These are phyloP conservation scores for Sebastes vulpes DNA, from an alignment of 2,797 vertebrate genomes.

Conservation along the genomic window DNA sequence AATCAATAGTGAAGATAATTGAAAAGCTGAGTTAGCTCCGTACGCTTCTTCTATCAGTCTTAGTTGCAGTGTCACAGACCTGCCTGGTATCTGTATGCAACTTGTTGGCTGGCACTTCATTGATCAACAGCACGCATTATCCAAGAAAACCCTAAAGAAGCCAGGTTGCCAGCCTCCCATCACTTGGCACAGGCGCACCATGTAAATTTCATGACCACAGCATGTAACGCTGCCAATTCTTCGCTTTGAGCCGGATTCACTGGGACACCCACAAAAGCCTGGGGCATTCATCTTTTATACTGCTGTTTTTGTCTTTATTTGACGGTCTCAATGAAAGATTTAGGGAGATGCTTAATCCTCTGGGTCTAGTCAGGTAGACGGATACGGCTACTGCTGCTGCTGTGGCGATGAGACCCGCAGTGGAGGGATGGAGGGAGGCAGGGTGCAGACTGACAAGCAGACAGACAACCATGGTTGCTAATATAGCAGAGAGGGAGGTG, in stretches of 20 bases:
- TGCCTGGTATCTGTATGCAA: conserved; percentile 45
- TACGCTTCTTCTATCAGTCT: not conserved
- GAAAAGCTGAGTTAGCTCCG: conserved; percentile 6
- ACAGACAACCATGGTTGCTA: conserved; percentile 79
- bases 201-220: conserved; percentile 81
- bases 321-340: conserved; percentile 68
- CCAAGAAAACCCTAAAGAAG: conserved; percentile 36
- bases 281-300: conserved; percentile 71
- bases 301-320: conserved; percentile 64
- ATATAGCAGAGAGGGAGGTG: conserved; percentile 78
- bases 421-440: conserved; percentile 68
- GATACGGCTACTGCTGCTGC: conserved; percentile 46
- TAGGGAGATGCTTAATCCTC: conserved; percentile 60
- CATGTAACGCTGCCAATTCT: conserved; percentile 67
- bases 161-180: conserved; percentile 50
- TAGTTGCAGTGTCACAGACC: conserved; percentile 5
- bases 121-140: conserved; percentile 63
- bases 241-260: conserved; percentile 61
- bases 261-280: conserved; percentile 66
- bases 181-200: conserved; percentile 64
- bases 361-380: conserved; percentile 69
- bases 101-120: conserved; percentile 71
- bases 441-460: conserved; percentile 83
- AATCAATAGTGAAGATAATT: conserved; percentile 16
- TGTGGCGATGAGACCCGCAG: conserved; percentile 59